Evolutionary conservation across 2,797 vertebrate genomes (phyloP), one percentile per base, ranked within the genome.

Genomic region (Allobates femoralis): DNA sequence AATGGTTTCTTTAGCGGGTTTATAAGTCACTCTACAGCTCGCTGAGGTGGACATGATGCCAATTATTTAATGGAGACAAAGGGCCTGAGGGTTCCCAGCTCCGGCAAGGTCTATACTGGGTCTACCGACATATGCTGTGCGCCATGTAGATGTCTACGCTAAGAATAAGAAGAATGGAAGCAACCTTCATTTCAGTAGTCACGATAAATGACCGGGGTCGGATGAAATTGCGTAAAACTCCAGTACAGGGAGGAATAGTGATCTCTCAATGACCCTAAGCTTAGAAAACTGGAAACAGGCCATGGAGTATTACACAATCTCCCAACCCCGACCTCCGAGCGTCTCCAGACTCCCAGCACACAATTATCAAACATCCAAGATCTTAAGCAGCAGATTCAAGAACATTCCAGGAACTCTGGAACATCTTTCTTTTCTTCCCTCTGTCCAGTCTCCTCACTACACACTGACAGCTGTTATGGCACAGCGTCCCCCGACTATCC

Each of bases 361-460:
- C 41, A 62, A 46, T 50, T 64, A 82, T 80, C 84, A 86, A 51
- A 69, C 55, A 30, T 81, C 28, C 2, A 3, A 75, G 85, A 86
- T 81, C 28, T 46, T 80, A n/a, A 86, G 51, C 77, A 86, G 84
- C n/a, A 86, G 84, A 80, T 71, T 19, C 50, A 71, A 46, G 28
- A 34, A 53, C 30, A 62, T 30, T 60, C 30, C 1, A 83, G 62
- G 18, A 32, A 10, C 86, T 88, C n/a, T n/a, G n/a, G n/a, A n/a
- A n/a, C n/a, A n/a, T n/a, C n/a, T 23, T 11, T 21, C 19, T 7
- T 18, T 77, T 64, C 30, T 37, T 69, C 41, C 69, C 41, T 16
- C 21, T 16, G 28, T n/a, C 73, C 73, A 64, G 3, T 3, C 8
- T 77, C 23, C 85, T 83, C 62, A 15, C 60, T 82, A 69, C 0